Evolutionary conservation across 2,113 vertebrate species (phyloP).

Genomic region (Natator depressus): DNA sequence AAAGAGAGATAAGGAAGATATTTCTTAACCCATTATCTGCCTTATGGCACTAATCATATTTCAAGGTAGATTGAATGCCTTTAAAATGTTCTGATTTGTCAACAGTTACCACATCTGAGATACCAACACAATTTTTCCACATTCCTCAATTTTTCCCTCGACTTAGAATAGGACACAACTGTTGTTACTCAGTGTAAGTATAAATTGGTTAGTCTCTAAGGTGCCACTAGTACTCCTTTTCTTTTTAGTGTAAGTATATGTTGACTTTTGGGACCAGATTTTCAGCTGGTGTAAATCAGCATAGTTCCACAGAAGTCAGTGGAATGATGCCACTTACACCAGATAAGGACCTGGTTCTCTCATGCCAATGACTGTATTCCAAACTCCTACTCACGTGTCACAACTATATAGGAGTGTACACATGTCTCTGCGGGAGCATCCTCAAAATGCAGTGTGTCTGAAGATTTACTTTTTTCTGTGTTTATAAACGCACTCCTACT

Average conservation of each 20-base stretch:
- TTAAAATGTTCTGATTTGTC: conserved; percentile 51
- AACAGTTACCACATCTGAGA: conserved; percentile 38
- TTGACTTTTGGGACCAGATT: background rate
- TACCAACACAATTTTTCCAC: conserved; percentile 19
- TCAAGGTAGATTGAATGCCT: conserved; percentile 55
- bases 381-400: conserved; percentile 36
- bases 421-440: background rate
- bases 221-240: too few relatives aligned
- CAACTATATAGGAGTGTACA: background rate
- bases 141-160: background rate
- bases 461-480: conserved; percentile 22
- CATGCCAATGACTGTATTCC: background rate
- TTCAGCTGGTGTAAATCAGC: background rate
- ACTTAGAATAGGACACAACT: conserved; percentile 32
- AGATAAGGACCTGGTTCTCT: conserved; percentile 34
- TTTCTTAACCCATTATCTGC: conserved; percentile 68
- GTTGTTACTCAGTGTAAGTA: background rate
- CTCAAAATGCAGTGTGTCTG: conserved; percentile 5
- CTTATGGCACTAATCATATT: conserved; percentile 63
- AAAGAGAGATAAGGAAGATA: conserved; percentile 56
- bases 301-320: background rate
- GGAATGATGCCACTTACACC: background rate
- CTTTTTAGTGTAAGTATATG: background rate
- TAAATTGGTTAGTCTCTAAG: too few relatives aligned
- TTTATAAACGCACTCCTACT: conserved; percentile 49